Conservation (phyloP, 2,888 invertebrate species). For the Drosophila mayaguana region DNA sequence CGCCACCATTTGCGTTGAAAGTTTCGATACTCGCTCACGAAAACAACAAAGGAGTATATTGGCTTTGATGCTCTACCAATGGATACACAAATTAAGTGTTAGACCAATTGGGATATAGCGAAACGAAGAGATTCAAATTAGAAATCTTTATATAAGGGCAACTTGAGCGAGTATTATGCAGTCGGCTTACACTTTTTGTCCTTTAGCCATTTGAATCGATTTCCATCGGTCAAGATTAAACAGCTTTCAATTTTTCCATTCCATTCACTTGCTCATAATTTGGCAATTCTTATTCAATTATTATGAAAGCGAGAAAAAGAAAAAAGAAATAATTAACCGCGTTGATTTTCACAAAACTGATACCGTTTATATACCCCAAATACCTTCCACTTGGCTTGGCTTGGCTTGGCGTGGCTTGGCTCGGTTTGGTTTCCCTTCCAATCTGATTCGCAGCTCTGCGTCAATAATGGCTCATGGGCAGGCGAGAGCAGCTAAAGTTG, state of each 20-base stretch:
- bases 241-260: slow-evolving; percentile 9
- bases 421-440: not conserved
- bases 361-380: slow-evolving; percentile 30
- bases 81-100: not conserved
- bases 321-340: slow-evolving; percentile 58
- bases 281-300: slow-evolving; percentile 63
- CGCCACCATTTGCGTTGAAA: slow-evolving; percentile 25
- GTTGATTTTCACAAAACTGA: slow-evolving; percentile 57
- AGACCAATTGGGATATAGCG: not conserved
- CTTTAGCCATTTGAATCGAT: slow-evolving; percentile 19
- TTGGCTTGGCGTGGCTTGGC: not conserved
- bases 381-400: slow-evolving; percentile 1
- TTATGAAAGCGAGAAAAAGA: slow-evolving; percentile 40
- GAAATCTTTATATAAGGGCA: not conserved
- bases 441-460: slow-evolving; percentile 38
- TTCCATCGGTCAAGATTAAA: slow-evolving; percentile 30
- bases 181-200: not conserved
- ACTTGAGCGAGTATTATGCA: not conserved
- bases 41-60: not conserved
- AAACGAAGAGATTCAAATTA: not conserved
- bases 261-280: slow-evolving; percentile 7
- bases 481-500: slow-evolving; percentile 25
- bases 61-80: not conserved
- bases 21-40: slow-evolving; percentile 21
- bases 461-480: slow-evolving; percentile 17